phyloP scores from a whole-genome alignment of 2,113 vertebrate genomes.

The Xenopus borealis region DNA sequence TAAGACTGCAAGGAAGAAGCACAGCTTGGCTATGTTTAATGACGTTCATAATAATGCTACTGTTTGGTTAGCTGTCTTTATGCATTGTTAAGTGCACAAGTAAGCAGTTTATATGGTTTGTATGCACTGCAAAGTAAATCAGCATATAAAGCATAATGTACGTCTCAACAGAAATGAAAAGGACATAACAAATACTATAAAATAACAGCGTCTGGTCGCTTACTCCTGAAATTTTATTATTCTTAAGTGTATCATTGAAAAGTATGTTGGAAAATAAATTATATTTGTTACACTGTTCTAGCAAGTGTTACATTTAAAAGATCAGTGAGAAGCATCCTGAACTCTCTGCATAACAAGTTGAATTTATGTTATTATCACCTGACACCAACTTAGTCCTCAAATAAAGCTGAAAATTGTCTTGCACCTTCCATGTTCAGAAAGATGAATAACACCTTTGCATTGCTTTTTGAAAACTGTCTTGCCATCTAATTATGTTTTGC shows the following conservation, averaged over 20 bases:
- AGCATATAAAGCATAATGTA: too few species aligned
- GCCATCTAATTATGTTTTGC: neutral
- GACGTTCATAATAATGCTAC: too few species aligned
- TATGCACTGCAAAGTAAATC: too few species aligned
- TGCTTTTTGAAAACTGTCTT: conserved; percentile 1
- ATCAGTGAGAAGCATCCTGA: neutral
- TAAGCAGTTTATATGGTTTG: too few species aligned
- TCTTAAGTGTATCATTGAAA: neutral
- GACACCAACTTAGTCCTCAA: neutral
- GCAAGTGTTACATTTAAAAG: conserved; percentile 17
- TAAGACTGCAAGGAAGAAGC: too few species aligned
- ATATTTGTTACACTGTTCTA: conserved; percentile 5
- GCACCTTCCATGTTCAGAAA: neutral
- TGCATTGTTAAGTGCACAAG: too few species aligned
- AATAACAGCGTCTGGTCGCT: too few species aligned
- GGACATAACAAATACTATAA: too few species aligned
- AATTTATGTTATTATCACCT: conserved; percentile 2
- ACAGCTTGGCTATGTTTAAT: too few species aligned
- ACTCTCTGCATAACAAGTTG: neutral
- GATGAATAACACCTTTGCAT: neutral
- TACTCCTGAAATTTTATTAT: too few species aligned
- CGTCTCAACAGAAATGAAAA: too few species aligned
- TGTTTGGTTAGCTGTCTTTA: too few species aligned
- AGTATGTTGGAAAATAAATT: neutral
- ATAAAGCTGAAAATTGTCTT: conserved; percentile 6